Conservation (phyloP, 2,888 invertebrate species). For the Sthenelais limicola region DNA sequence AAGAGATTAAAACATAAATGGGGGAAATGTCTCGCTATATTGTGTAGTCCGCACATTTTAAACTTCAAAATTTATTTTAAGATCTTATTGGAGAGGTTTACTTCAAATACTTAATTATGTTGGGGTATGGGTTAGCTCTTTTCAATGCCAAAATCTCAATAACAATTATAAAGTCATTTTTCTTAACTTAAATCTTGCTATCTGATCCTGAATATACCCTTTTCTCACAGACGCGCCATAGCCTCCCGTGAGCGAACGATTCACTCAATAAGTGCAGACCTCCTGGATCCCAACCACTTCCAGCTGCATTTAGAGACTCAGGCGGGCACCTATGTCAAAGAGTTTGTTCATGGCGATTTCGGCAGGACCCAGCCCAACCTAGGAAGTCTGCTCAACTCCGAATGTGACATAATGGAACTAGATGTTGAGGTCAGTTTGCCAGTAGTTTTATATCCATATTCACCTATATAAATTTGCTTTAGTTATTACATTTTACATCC, state of each 20-base stretch:
- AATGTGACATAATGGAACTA: slow-evolving; percentile 89
- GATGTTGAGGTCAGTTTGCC: slow-evolving; percentile 80
- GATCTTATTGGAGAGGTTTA: no score
- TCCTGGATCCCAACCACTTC: slow-evolving; percentile 75
- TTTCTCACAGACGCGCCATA: slow-evolving; percentile 77
- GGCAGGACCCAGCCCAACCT: slow-evolving; percentile 88
- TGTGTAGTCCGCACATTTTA: no score
- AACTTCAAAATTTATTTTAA: no score
- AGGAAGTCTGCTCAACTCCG: slow-evolving; percentile 78
- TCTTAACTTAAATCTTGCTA: no score
- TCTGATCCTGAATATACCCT: neutral
- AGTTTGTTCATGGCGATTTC: slow-evolving; percentile 97
- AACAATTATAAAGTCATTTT: no score
- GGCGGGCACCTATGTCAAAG: slow-evolving; percentile 97
- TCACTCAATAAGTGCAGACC: slow-evolving; percentile 77
- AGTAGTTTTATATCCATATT: no score
- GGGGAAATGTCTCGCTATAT: no score
- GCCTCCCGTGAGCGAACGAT: slow-evolving; percentile 80
- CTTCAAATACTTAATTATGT: no score
- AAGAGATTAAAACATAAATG: neutral
- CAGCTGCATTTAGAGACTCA: slow-evolving; percentile 83
- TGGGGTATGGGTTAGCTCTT: no score
- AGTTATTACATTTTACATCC: no score
- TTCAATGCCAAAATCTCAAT: no score
- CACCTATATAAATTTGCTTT: no score